These are phyloP conservation scores for Hirundichthys speculiger DNA, from an alignment of 2,113 vertebrate genomes.

Conservation along the genomic window DNA sequence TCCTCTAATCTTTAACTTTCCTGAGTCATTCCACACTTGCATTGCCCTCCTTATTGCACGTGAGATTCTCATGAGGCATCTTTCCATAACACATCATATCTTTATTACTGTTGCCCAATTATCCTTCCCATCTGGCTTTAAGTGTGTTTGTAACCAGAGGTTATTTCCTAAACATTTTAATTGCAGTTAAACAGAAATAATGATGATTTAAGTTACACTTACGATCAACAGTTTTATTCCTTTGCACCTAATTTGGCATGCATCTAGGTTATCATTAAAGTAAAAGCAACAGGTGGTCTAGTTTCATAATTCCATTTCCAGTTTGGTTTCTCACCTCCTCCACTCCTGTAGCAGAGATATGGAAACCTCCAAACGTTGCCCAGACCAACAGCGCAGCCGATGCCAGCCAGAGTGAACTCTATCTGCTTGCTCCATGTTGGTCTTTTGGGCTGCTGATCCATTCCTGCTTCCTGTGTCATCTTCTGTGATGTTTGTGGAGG, in stretches of 20 bases:
- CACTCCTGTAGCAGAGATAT: constrained; percentile 82
- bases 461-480: constrained; percentile 13
- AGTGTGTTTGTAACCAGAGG: not conserved
- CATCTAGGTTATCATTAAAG: not conserved
- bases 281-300: not conserved
- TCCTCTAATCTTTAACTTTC: constrained; percentile 26
- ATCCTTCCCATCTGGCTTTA: not conserved
- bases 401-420: constrained; percentile 83
- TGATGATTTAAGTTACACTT: not conserved
- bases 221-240: not conserved
- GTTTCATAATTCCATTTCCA: not conserved
- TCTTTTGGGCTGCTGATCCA: constrained; percentile 62
- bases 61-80: not conserved
- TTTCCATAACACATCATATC: not conserved
- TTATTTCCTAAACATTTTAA: not conserved
- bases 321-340: constrained; percentile 76
- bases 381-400: constrained; percentile 80
- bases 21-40: not conserved
- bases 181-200: not conserved
- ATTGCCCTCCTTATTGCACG: not conserved
- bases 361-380: constrained; percentile 84
- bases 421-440: constrained; percentile 81
- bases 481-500: constrained; percentile 1
- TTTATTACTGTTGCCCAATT: not conserved
- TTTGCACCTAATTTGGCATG: constrained; percentile 3